Evolutionary conservation across 2,888 invertebrate genomes (phyloP).

Genomic region (Nycteola revayana): DNA sequence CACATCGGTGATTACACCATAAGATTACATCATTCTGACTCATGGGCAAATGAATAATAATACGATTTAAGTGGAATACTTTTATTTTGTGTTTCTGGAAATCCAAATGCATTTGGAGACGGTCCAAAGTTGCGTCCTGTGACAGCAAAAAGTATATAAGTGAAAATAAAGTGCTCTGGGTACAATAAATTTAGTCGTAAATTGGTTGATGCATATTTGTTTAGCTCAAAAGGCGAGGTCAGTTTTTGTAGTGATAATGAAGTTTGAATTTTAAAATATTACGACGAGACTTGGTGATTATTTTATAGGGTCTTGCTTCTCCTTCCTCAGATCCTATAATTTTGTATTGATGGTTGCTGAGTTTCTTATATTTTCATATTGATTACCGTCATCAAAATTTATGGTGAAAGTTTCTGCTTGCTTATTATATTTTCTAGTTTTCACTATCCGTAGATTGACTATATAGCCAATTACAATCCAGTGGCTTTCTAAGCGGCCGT

Average conservation of each 20-base stretch:
- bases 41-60: slow-evolving; percentile 7
- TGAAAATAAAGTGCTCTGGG: slow-evolving; percentile 6
- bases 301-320: too few species aligned
- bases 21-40: slow-evolving; percentile 23
- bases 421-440: too few species aligned
- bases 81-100: slow-evolving; percentile 29
- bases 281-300: slow-evolving; percentile 9
- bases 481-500: slow-evolving; percentile 11
- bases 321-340: too few species aligned
- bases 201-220: slow-evolving; percentile 37
- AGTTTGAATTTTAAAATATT: slow-evolving; percentile 21
- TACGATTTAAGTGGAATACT: slow-evolving; percentile 17
- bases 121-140: slow-evolving; percentile 31
- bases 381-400: too few species aligned
- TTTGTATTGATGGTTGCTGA: too few species aligned
- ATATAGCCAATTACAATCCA: too few species aligned
- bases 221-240: slow-evolving; percentile 35
- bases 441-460: too few species aligned
- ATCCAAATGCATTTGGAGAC: slow-evolving; percentile 36
- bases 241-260: slow-evolving; percentile 34
- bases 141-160: slow-evolving; percentile 11
- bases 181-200: slow-evolving; percentile 20
- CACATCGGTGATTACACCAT: slow-evolving; percentile 25
- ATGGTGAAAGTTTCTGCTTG: too few species aligned
- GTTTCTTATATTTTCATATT: too few species aligned